Base-by-base conservation (phyloP, 2,888 invertebrate genomes). In the Disparrhopalites patrizii region DNA sequence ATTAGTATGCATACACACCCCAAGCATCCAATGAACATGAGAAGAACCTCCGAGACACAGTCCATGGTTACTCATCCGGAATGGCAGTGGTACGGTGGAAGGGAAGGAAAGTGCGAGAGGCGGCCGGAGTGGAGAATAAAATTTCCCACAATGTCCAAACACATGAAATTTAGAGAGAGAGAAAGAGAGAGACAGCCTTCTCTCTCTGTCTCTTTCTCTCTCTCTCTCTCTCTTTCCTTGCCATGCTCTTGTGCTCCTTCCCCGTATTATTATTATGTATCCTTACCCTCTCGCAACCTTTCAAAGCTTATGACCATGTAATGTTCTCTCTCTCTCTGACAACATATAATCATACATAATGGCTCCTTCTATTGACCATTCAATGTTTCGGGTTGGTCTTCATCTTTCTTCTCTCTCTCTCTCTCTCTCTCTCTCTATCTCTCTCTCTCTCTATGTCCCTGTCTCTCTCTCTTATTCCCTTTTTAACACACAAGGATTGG, bases 141-240 rank as follows among this genome's bases (percentile, higher is more conserved):
- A 64, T 47, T 56, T 64, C 60, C 60, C 60, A 61, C 60, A 61
- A 61, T 61, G 60, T 61, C 60, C 60, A 61, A 61, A 61, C 60
- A n/a, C n/a, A 61, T 61, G 60, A 61, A 61, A 50, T 28, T 31
- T 31, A 61, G 51, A 61, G 51, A 47, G 47, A 10, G 20, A 47
- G 25, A n/a, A 36, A 20, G 20, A 33, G 20, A 33, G 38, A 38
- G n/a, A n/a, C n/a, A n/a, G n/a, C n/a, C n/a, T n/a, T n/a, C n/a
- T n/a, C n/a, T n/a, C n/a, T n/a, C n/a, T 18, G 20, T 50, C 20
- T 61, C 18, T 61, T 50, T 57, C 38, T 57, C 20, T 33, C 20
- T 36, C 23, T 56, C 1, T 56, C 20, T 36, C 8, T 36, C 36
- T 18, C 40, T 40, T 13, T 10, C 40, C 40, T 40, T 18, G 4